A percentile compares a stretch with the other conserved stretches of the same genome.
Evolutionary conservation across 2,888 invertebrate species (phyloP).

Genomic region (Idaea aversata): DNA sequence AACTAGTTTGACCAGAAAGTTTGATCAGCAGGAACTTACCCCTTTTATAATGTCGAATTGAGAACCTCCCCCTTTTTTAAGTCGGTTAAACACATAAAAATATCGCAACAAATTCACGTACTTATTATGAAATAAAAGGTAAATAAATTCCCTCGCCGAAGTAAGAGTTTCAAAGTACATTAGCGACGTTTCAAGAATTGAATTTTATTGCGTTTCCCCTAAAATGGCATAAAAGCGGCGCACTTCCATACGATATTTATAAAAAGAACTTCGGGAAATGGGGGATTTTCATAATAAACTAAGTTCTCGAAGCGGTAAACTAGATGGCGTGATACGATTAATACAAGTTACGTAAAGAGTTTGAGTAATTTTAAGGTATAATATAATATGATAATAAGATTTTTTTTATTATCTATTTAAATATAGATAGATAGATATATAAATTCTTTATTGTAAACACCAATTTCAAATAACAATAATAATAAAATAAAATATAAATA

Average conservation of each 20-base stretch:
- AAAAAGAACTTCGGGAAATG: slow-evolving; percentile 1
- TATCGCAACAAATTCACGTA: slow-evolving; percentile 1
- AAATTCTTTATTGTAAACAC: no score
- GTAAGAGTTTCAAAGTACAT: slow-evolving; percentile 1
- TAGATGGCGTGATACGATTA: not conserved
- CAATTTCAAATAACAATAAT: no score
- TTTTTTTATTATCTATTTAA: no score
- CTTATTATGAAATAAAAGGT: not conserved
- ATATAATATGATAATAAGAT: no score
- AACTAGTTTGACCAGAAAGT: no score
- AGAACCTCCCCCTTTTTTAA: no score
- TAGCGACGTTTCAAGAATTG: not conserved
- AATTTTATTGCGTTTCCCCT: not conserved
- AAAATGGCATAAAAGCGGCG: slow-evolving; percentile 1
- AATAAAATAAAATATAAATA: no score
- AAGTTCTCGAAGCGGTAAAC: not conserved
- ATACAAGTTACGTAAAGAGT: no score
- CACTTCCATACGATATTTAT: not conserved
- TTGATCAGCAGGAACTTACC: no score
- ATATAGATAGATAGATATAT: no score
- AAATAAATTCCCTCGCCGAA: not conserved
- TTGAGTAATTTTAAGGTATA: no score
- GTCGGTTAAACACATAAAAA: not conserved
- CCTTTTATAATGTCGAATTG: no score
- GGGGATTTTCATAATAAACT: not conserved